A percentile compares a stretch with the other conserved stretches of the same genome.
Evolutionary conservation across 2,797 vertebrate species (phyloP).

Genomic region (Helicolenus hilgendorfi): DNA sequence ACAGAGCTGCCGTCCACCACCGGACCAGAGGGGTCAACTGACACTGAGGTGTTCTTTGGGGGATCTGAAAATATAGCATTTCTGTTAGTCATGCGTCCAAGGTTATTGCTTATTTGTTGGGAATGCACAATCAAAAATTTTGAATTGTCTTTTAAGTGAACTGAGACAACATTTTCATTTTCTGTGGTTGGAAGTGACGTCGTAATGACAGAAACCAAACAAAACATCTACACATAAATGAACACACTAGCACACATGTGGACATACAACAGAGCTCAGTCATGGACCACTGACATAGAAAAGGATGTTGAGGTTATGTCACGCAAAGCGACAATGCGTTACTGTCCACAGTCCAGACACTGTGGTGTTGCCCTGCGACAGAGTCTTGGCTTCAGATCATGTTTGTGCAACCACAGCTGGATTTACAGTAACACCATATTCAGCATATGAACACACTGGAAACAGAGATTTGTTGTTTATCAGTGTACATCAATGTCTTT

Average conservation of each 20-base stretch:
- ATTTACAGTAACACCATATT: constrained; percentile 45
- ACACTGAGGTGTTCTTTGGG: constrained; percentile 70
- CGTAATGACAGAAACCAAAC: constrained; percentile 29
- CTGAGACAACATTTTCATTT: not conserved
- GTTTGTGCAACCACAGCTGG: constrained; percentile 65
- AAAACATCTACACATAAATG: constrained; percentile 50
- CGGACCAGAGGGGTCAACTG: constrained; percentile 49
- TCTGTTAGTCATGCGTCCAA: not conserved
- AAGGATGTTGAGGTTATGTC: constrained; percentile 55
- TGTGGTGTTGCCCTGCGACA: constrained; percentile 1
- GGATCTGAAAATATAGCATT: constrained; percentile 67
- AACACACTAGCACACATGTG: constrained; percentile 46
- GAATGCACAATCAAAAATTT: not conserved
- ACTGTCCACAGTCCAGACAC: constrained; percentile 68
- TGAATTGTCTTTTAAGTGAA: not conserved
- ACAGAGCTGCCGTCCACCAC: constrained; percentile 75
- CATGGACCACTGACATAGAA: constrained; percentile 37
- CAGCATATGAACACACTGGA: constrained; percentile 12
- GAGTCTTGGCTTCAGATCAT: constrained; percentile 49
- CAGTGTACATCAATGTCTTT: constrained; percentile 18
- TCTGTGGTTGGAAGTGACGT: not conserved
- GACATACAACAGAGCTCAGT: constrained; percentile 64
- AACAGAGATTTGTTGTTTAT: constrained; percentile 27
- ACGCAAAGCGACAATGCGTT: constrained; percentile 63
- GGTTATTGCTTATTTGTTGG: not conserved